Evolutionary conservation across 2,888 invertebrate genomes (phyloP), one percentile per base, ranked within the genome.

Genomic region (Auanema freiburgensis): DNA sequence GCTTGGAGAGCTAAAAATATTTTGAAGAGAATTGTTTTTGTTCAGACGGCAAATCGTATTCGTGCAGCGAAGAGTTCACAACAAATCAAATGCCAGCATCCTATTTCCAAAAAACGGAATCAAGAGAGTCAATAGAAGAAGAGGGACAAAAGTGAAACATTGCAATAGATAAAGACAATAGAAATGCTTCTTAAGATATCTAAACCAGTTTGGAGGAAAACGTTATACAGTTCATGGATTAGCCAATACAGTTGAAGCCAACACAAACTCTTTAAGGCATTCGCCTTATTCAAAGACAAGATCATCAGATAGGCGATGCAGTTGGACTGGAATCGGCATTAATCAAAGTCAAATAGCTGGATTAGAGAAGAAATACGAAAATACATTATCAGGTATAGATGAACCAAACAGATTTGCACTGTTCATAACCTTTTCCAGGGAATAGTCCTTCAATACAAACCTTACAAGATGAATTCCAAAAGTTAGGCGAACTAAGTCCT

Each of bases 381-480:
- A 79, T 54, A 67, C 76, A 0, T 52, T 73, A 12, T 55, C 41
- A 14, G 52, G 52, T 52, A 40, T 16, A 10, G 40, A 16, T n/a
- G 60, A 53, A 41, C 24, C 55, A 33, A 8, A 8, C 6, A 46
- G 11, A 18, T 8, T 11, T 8, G 42, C 10, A 50, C 25, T 24
- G 40, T 50, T 18, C 49, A 46, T 4, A 58, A n/a, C n/a, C n/a
- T 12, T 54, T 71, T 50, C 55, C 66, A 16, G 59, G 41, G 52
- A 24, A n/a, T 56, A 18, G 51, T 66, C 41, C 62, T 40, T 43
- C 58, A 57, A 56, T 73, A 64, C 58, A 77, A 65, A 66, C 75
- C 51, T 64, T 81, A 24, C 80, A 80, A 59, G 69, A 67, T 50
- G 81, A 81, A 57, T 81, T 81, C 66, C 78, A 80, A 59, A 71